Evolutionary conservation across 2,113 vertebrate species (phyloP), one percentile per base, ranked within the genome.

Genomic region (Lethenteron reissneri): DNA sequence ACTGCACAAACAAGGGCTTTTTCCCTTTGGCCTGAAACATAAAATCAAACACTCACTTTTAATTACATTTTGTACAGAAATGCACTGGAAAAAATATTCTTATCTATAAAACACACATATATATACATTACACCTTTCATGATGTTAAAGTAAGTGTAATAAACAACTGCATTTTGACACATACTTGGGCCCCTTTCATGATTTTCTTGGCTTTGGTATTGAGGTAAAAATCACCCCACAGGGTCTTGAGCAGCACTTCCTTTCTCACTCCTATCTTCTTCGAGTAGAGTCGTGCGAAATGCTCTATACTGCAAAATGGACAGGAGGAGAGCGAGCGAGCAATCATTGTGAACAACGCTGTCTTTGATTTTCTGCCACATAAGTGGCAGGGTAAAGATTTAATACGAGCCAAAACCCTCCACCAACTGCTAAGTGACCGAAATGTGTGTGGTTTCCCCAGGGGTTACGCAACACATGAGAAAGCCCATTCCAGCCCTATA

Each of bases 181-280:
- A 68, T 84, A 97, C 94, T 90, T 90, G 88, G 73, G 90, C 92
- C 25, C 82, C 87, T 77, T 89, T 95, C 89, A 95, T 87, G 77
- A 99, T 92, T 82, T 82, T 94, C 83, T 92, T 95, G 57, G 88
- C 84, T 79, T 97, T 99, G 57, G 81, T 77, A 41, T 88, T 89
- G 72, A 99, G 81, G 74, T 88, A 95, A 77, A 86, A 97, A 79
- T 97, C 90, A 76, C 94, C 92, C 94, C 94, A 99, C 59, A 99
- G 80, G 1, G 91, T 95, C 81, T 87, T 96, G 75, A 85, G 76
- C 72, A 99, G 83, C 60, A 94, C 82, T 56, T 81, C 80, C 3
- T 79, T 73, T 70, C 79, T 87, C 69, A 99, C 87, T 56, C 90
- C 92, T 82, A 94, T 87, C 74, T 83, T 89, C 76, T 89, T 77